phyloP scores from a whole-genome alignment of 2,888 invertebrate genomes.

The Heliconius ismenius region DNA sequence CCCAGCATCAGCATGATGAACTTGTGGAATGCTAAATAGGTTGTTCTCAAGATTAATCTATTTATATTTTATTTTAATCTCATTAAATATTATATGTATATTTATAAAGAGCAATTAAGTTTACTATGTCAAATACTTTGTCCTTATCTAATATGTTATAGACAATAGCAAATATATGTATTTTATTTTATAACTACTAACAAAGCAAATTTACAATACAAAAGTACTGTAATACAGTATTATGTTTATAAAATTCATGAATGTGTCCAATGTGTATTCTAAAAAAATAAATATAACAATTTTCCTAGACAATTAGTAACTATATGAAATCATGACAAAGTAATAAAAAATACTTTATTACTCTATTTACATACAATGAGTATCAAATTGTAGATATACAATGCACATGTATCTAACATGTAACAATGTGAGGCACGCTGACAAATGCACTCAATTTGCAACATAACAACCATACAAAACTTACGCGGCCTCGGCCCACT shows the following conservation, averaged over 20 bases:
- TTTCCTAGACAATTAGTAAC: not conserved
- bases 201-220: slow-evolving; percentile 3
- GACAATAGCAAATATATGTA: not conserved
- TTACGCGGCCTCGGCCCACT: slow-evolving; percentile 52
- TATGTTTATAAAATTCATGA: not conserved
- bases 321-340: slow-evolving; percentile 7
- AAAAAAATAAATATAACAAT: slow-evolving; percentile 7
- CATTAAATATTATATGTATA: not conserved
- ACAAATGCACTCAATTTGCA: slow-evolving; percentile 29
- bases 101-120: slow-evolving; percentile 1
- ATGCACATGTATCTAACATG: slow-evolving; percentile 1
- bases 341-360: slow-evolving; percentile 10
- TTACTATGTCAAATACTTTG: not conserved
- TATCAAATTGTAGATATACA: slow-evolving; percentile 6
- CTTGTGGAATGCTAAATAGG: not conserved
- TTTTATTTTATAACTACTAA: not conserved
- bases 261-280: not conserved
- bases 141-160: slow-evolving; percentile 3
- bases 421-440: not conserved
- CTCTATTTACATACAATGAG: slow-evolving; percentile 11
- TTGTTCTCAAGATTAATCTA: not conserved
- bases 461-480: slow-evolving; percentile 43
- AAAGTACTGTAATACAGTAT: not conserved
- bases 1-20: not conserved
- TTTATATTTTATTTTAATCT: too few relatives aligned